Percentiles rank a stretch among this genome's conserved stretches.
phyloP scores from a whole-genome alignment of 2,113 vertebrate species.

The Anoplopoma fimbria region DNA sequence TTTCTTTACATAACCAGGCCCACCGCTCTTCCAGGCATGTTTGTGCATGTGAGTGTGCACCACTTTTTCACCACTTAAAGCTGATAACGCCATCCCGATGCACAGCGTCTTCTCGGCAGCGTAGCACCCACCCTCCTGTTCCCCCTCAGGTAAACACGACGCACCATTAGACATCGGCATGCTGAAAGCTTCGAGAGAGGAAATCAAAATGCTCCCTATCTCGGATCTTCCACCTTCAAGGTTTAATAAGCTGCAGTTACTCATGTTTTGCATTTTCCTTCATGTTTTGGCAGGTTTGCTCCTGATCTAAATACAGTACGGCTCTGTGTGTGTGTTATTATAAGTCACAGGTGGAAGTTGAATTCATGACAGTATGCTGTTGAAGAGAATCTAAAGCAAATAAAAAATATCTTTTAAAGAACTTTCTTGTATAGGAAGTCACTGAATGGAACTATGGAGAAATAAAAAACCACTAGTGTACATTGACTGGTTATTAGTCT shows the following conservation, averaged over 20 bases:
- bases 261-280: background rate
- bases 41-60: no score
- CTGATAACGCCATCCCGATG: no score
- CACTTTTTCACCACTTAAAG: no score
- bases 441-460: background rate
- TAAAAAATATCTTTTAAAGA: background rate
- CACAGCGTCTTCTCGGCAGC: no score
- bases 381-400: background rate
- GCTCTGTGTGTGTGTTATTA: background rate
- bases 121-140: background rate
- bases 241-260: background rate
- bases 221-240: background rate
- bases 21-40: no score
- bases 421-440: background rate
- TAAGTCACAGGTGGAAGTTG: background rate
- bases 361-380: background rate
- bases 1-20: no score
- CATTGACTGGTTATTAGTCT: background rate
- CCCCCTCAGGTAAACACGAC: background rate
- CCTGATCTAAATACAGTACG: background rate
- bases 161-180: background rate
- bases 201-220: background rate
- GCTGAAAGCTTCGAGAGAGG: no score
- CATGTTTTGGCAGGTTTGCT: background rate
- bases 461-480: background rate